These are phyloP conservation scores for Chionoecetes opilio DNA, from an alignment of 1,140 invertebrate genomes.

Conservation along the genomic window DNA sequence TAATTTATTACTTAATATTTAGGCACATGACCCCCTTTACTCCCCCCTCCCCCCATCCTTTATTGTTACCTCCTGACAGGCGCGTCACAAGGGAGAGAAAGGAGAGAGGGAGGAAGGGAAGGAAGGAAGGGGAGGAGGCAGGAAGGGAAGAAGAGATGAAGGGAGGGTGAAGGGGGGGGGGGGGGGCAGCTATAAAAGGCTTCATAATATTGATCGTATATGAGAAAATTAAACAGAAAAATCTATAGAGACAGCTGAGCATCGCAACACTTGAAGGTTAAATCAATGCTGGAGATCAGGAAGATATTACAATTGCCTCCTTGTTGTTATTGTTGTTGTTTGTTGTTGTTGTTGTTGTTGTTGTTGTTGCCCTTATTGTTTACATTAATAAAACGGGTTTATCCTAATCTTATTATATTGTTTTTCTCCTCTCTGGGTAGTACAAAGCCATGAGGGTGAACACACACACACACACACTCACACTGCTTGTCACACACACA, in stretches of 20 bases:
- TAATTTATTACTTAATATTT: slow-evolving; percentile 15
- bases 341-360: not conserved
- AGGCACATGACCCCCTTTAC: not conserved
- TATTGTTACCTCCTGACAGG: not conserved
- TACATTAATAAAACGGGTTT: not conserved
- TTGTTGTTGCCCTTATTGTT: not conserved
- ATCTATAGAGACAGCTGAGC: slow-evolving; percentile 15
- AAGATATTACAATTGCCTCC: not conserved
- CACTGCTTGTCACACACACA: not conserved
- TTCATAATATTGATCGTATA: not conserved
- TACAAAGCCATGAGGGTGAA: too few relatives aligned
- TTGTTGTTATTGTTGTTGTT: not conserved
- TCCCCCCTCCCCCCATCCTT: not conserved
- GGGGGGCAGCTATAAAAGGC: not conserved
- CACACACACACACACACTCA: not conserved
- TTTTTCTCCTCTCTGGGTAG: not conserved
- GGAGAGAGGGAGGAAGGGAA: not conserved
- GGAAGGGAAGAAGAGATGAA: not conserved
- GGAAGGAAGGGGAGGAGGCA: not conserved
- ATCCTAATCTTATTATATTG: not conserved
- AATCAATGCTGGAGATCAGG: not conserved
- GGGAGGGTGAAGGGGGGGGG: too few relatives aligned
- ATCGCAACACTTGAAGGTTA: not conserved
- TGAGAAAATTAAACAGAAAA: not conserved
- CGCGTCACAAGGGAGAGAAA: not conserved